These are phyloP conservation scores for Morone chrysops DNA, from an alignment of 2,113 vertebrate genomes.

Conservation along the genomic window DNA sequence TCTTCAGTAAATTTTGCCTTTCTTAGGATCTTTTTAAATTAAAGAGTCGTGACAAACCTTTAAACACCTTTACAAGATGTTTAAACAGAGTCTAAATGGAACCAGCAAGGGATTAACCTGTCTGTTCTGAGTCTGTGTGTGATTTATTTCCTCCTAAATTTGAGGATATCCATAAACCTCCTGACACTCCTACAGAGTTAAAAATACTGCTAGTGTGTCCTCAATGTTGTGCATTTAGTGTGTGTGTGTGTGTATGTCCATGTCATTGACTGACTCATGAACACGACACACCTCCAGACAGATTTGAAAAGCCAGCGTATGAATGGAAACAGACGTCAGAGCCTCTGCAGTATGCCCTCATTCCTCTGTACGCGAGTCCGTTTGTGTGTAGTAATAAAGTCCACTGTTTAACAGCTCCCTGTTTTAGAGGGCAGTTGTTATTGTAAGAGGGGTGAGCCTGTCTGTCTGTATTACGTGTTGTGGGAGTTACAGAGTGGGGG, in stretches of 20 bases:
- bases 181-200: constrained; percentile 13
- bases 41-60: neutral
- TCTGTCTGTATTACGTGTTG: constrained; percentile 53
- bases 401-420: constrained; percentile 36
- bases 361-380: neutral
- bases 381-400: constrained; percentile 28
- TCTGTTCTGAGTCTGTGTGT: constrained; percentile 8
- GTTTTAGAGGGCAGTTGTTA: constrained; percentile 57
- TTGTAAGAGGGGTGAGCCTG: constrained; percentile 45
- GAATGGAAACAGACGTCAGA: constrained; percentile 54
- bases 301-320: constrained; percentile 21
- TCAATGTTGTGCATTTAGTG: neutral
- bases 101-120: neutral
- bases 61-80: constrained; percentile 3
- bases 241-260: neutral
- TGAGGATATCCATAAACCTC: constrained; percentile 8
- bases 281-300: constrained; percentile 29
- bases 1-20: neutral
- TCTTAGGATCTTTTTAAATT: neutral
- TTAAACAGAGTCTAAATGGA: neutral
- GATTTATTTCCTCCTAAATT: constrained; percentile 36
- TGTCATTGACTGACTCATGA: constrained; percentile 25
- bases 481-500: constrained; percentile 49
- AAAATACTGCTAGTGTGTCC: constrained; percentile 31
- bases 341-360: constrained; percentile 12